Percentiles rank a stretch among this genome's conserved stretches.
Conservation (phyloP, 1,140 invertebrate species). For the Cecropterus lyciades region DNA sequence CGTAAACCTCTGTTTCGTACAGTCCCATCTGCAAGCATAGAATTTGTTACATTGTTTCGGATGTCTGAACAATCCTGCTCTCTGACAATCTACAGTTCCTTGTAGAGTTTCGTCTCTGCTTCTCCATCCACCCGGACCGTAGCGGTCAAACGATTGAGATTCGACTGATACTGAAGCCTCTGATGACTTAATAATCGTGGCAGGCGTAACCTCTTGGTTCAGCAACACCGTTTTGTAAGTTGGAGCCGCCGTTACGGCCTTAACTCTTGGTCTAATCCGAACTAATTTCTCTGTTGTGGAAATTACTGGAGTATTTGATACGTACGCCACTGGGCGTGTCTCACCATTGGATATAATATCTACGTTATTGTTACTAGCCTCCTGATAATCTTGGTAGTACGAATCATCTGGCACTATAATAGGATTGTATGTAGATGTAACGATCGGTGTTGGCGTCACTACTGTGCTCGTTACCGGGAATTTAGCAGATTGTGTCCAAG, state of each 20-base stretch:
- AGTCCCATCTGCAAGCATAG: slow-evolving; percentile 93
- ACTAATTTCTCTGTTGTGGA: slow-evolving; percentile 62
- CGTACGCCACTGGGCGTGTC: slow-evolving; percentile 51
- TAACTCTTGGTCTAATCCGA: slow-evolving; percentile 68
- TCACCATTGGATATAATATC: slow-evolving; percentile 51
- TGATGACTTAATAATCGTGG: slow-evolving; percentile 41
- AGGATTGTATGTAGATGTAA: slow-evolving; percentile 79
- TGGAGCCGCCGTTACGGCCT: slow-evolving; percentile 73
- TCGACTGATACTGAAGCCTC: slow-evolving; percentile 50
- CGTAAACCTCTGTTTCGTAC: slow-evolving; percentile 91
- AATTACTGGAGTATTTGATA: slow-evolving; percentile 61
- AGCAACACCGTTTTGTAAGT: slow-evolving; percentile 78
- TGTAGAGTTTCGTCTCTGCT: slow-evolving; percentile 85
- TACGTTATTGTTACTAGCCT: slow-evolving; percentile 57
- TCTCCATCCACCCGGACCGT: slow-evolving; percentile 84
- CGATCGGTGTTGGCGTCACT: slow-evolving; percentile 58
- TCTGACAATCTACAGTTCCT: slow-evolving; percentile 88
- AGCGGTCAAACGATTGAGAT: slow-evolving; percentile 80
- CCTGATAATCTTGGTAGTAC: slow-evolving; percentile 74
- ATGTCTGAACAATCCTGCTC: slow-evolving; percentile 92
- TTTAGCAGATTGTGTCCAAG: slow-evolving; percentile 48
- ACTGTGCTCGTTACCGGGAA: slow-evolving; percentile 46
- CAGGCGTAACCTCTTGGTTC: slow-evolving; percentile 58
- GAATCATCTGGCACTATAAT: slow-evolving; percentile 82
- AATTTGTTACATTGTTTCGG: slow-evolving; percentile 93